Conservation (phyloP, 2,797 vertebrate genomes). For the Toxotes lorentzi region DNA sequence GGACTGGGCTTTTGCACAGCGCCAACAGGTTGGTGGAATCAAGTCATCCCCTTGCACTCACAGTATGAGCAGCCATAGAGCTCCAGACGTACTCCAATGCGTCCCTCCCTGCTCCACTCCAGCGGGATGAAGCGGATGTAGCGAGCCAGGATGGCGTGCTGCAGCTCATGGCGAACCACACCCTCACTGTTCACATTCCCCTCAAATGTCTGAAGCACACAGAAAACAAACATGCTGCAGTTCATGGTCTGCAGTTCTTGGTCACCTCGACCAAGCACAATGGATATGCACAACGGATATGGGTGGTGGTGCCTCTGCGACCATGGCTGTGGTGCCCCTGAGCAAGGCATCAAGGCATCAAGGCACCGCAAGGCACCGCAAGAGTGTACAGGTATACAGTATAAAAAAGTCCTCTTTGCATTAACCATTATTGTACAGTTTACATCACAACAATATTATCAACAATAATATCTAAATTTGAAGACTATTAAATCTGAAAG, state of each 20-base stretch:
- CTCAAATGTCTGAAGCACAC: slow-evolving; percentile 89
- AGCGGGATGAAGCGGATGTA: slow-evolving; percentile 92
- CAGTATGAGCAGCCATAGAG: slow-evolving; percentile 95
- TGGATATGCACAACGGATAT: too few species aligned
- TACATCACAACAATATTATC: background rate
- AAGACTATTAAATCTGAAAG: background rate
- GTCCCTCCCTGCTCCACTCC: slow-evolving; percentile 90
- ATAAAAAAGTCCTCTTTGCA: background rate
- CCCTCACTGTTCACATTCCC: slow-evolving; percentile 94
- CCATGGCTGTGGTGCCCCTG: too few species aligned
- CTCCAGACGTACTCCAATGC: slow-evolving; percentile 91
- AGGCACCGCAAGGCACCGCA: too few species aligned
- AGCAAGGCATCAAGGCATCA: too few species aligned
- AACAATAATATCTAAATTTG: background rate
- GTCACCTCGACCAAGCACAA: too few species aligned
- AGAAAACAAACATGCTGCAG: background rate
- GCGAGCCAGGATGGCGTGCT: slow-evolving; percentile 88
- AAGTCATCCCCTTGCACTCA: slow-evolving; percentile 80
- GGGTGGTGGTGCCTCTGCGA: too few species aligned
- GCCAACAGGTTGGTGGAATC: background rate
- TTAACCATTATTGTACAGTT: background rate
- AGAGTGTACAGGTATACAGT: too few species aligned
- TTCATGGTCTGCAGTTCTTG: too few species aligned
- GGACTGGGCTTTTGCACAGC: too few species aligned
- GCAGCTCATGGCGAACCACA: slow-evolving; percentile 90